These are phyloP conservation scores for Serinus canaria DNA, from an alignment of 2,113 vertebrate genomes.

Conservation along the genomic window DNA sequence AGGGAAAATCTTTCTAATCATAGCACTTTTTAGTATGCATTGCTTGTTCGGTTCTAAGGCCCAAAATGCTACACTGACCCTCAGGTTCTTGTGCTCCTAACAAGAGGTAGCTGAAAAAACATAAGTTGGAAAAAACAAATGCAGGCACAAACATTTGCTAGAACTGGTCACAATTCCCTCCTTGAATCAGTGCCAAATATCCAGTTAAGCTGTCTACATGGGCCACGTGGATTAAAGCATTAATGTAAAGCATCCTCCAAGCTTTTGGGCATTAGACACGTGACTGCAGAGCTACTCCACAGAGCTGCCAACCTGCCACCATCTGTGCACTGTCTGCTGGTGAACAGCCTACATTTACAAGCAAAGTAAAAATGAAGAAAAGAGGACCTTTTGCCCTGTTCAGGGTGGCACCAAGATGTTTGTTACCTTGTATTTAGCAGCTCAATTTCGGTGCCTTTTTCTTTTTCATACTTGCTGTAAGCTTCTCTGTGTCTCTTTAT, in stretches of 20 bases:
- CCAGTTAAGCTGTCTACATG: neutral
- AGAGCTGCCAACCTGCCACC: constrained; percentile 10
- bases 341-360: neutral
- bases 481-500: constrained; percentile 86
- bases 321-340: neutral
- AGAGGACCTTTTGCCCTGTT: neutral
- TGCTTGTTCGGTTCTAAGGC: neutral
- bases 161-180: neutral
- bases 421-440: constrained; percentile 85
- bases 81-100: neutral
- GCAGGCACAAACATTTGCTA: neutral
- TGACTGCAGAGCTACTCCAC: neutral
- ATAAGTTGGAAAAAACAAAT: neutral
- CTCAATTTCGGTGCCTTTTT: constrained; percentile 88
- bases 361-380: neutral
- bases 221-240: constrained; percentile 23
- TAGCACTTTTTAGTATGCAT: neutral
- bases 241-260: constrained; percentile 29
- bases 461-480: constrained; percentile 87
- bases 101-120: neutral
- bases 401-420: neutral
- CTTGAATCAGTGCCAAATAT: constrained; percentile 15
- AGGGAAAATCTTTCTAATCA: neutral
- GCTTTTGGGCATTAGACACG: constrained; percentile 13
- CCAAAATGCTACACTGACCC: neutral